Evolutionary conservation across 1,140 invertebrate species (phyloP), one percentile per base, ranked within the genome.

Genomic region (Musca domestica): DNA sequence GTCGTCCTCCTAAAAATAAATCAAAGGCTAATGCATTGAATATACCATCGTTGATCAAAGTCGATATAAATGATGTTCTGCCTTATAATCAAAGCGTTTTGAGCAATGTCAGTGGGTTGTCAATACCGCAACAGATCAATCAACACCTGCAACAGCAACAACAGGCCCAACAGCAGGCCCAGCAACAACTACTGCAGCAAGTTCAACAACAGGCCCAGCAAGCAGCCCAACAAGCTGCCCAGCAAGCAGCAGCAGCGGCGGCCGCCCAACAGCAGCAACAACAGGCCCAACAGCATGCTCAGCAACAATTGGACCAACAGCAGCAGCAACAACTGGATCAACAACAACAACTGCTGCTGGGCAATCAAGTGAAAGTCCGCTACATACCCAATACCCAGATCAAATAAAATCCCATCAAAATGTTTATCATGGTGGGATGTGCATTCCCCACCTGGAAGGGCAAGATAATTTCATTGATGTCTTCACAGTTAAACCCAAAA

Each of bases 111-210:
- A 80, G 77, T 46, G 77, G 77, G 12, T 70, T 80, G 12, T 78
- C 78, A 68, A 80, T 80, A 58, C 77, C 78, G 65, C 78, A 80
- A 63, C 78, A 80, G 70, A 74, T 80, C 48, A 80, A 78, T 73
- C 78, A 80, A 68, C 77, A 80, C 46, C 76, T 80, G 70, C 78
- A 80, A 63, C 77, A 79, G 23, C 70, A 71, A 63, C 71, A 71
- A 23, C 70, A 71, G 25, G 66, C 65, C 30, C 70, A 70, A 22
- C 70, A 71, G 20, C 66, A 67, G n/a, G 68, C 70, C 9, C 68
- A 68, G 22, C 66, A 70, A 27, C 71, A 71, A 27, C 67, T 65
- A 48, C 69, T 68, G 9, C 74, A 75, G 17, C 74, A 74, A 5
- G 71, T 70, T 7, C 70, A 71, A 7, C 74, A 74, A 0, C 76